Evolutionary conservation across 1,140 invertebrate genomes (phyloP).

Genomic region (Drosophila pallidifrons): DNA sequence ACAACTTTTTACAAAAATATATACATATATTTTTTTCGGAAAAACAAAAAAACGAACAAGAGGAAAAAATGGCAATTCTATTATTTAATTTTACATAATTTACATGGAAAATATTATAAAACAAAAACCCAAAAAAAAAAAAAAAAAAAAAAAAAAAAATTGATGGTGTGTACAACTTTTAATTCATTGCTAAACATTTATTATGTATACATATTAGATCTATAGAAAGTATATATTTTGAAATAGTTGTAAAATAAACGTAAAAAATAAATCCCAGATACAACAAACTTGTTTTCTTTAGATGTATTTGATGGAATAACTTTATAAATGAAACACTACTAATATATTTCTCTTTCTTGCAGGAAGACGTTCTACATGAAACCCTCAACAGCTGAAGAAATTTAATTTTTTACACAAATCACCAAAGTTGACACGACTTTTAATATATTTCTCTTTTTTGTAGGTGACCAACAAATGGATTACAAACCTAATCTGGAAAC

Average conservation of each 20-base stretch:
- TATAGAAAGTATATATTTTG: conserved; percentile 75
- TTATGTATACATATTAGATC: conserved; percentile 60
- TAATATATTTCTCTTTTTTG: conserved; percentile 68
- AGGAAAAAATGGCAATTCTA: conserved; percentile 36
- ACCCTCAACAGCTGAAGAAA: neutral
- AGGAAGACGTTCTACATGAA: conserved; percentile 13
- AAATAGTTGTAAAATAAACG: conserved; percentile 72
- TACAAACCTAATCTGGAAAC: neutral
- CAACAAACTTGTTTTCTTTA: conserved; percentile 33
- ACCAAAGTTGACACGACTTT: neutral
- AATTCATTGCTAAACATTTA: conserved; percentile 73
- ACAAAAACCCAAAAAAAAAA: conserved; percentile 20
- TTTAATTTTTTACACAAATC: neutral
- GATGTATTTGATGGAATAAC: neutral
- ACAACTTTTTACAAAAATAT: conserved; percentile 36
- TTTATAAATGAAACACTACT: conserved; percentile 41
- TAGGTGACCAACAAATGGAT: conserved; percentile 3
- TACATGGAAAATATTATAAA: conserved; percentile 43
- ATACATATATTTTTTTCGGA: conserved; percentile 54
- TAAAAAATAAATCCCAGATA: conserved; percentile 62
- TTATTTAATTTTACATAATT: conserved; percentile 45
- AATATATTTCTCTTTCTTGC: conserved; percentile 64
- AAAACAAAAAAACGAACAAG: conserved; percentile 33
- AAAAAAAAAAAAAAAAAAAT: conserved; percentile 10
- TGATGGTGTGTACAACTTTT: conserved; percentile 63